Percentiles rank a stretch among this genome's conserved stretches.
Evolutionary conservation across 1,140 invertebrate genomes (phyloP).

Genomic region (Antheraea pernyi): DNA sequence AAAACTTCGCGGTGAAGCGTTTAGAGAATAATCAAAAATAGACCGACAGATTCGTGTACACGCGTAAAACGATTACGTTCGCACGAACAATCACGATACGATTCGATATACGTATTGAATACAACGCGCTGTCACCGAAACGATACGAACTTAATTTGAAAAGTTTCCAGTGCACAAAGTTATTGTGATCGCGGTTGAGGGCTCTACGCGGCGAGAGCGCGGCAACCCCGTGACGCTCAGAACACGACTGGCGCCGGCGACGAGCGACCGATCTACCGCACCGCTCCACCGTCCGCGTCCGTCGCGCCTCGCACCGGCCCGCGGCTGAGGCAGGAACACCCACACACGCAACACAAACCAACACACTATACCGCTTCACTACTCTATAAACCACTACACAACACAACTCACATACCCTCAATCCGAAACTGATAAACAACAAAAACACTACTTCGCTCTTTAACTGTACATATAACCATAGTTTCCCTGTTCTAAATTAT

Average conservation of each 20-base stretch:
- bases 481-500: slow-evolving; percentile 33
- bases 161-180: slow-evolving; percentile 76
- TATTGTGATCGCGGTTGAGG: slow-evolving; percentile 59
- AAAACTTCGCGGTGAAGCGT: slow-evolving; percentile 71
- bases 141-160: slow-evolving; percentile 57
- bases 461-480: slow-evolving; percentile 61
- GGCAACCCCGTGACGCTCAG: slow-evolving; percentile 59
- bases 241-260: slow-evolving; percentile 60
- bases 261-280: slow-evolving; percentile 35
- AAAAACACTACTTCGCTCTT: slow-evolving; percentile 62
- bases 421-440: slow-evolving; percentile 66
- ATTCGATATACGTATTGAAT: slow-evolving; percentile 40
- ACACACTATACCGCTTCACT: slow-evolving; percentile 21
- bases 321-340: slow-evolving; percentile 40
- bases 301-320: slow-evolving; percentile 45
- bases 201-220: slow-evolving; percentile 54
- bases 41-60: slow-evolving; percentile 58
- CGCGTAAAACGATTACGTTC: slow-evolving; percentile 48
- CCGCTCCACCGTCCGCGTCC: slow-evolving; percentile 39
- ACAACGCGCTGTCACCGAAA: slow-evolving; percentile 38
- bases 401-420: slow-evolving; percentile 43
- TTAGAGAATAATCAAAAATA: slow-evolving; percentile 78
- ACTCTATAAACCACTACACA: slow-evolving; percentile 31
- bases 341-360: slow-evolving; percentile 43
- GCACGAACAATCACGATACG: slow-evolving; percentile 38